Evolutionary conservation across 2,113 vertebrate species (phyloP).

Genomic region (Phylloscopus trochilus): DNA sequence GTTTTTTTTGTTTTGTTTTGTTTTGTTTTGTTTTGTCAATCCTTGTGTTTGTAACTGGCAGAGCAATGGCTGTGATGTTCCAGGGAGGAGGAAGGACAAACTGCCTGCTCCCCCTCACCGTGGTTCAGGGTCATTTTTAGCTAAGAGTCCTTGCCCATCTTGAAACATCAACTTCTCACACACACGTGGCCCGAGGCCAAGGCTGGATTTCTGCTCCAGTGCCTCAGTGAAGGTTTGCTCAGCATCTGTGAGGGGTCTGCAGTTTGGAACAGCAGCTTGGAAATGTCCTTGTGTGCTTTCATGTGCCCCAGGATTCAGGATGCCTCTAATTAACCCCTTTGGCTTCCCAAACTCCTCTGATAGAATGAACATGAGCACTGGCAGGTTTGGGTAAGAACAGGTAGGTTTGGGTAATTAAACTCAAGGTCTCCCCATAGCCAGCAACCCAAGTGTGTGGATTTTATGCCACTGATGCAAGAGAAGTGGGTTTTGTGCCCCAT

Average conservation of each 20-base stretch:
- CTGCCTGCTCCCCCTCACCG: neutral
- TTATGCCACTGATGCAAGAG: neutral
- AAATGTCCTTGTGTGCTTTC: neutral
- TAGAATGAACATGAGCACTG: neutral
- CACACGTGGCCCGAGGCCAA: neutral
- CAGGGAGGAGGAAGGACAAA: neutral
- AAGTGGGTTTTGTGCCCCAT: rapidly evolving
- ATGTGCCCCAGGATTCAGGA: neutral
- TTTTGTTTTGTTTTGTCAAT: neutral
- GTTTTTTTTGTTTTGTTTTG: too few relatives aligned
- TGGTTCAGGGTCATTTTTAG: neutral
- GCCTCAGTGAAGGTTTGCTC: neutral
- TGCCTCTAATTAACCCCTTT: neutral
- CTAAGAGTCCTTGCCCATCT: neutral
- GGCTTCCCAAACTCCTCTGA: neutral
- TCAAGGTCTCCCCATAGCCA: neutral
- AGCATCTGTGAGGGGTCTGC: neutral
- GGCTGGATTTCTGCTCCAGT: neutral
- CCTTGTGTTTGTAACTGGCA: neutral
- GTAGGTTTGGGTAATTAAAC: neutral
- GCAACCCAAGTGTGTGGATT: neutral
- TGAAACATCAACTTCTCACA: neutral
- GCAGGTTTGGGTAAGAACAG: neutral
- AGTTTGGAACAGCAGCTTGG: neutral
- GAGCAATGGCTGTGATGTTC: rapidly evolving